Conservation (phyloP, 2,888 invertebrate genomes). For the Tribolium freemani region DNA sequence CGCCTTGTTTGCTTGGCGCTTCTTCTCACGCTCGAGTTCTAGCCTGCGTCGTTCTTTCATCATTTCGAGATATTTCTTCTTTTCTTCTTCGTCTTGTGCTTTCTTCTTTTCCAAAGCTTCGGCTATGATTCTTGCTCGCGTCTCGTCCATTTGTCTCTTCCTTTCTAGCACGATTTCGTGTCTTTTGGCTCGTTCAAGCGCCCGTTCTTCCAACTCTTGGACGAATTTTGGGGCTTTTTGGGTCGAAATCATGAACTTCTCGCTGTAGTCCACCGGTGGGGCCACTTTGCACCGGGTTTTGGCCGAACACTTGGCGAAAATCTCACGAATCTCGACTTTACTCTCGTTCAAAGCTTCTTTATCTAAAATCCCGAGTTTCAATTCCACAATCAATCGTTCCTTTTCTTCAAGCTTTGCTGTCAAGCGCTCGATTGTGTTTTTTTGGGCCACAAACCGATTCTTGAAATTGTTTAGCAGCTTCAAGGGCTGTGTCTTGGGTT, state of each 20-base stretch:
- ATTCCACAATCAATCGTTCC: conserved; percentile 79
- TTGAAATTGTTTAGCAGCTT: conserved; percentile 47
- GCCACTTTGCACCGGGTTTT: conserved; percentile 69
- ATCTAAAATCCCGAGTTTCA: conserved; percentile 78
- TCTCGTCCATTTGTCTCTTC: conserved; percentile 69
- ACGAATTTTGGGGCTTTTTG: conserved; percentile 78
- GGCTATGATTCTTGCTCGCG: conserved; percentile 73
- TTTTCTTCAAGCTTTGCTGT: conserved; percentile 80
- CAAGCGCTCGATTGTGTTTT: conserved; percentile 80
- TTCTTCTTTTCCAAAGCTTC: conserved; percentile 73
- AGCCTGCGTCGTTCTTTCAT: conserved; percentile 75
- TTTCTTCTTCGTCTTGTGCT: conserved; percentile 75
- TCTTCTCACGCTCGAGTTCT: conserved; percentile 71
- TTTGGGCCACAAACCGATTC: conserved; percentile 76
- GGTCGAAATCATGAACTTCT: conserved; percentile 67
- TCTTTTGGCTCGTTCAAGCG: conserved; percentile 73
- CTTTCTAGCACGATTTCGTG: conserved; percentile 68
- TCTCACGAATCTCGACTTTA: conserved; percentile 71
- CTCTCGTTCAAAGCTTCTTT: conserved; percentile 74
- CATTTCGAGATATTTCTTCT: conserved; percentile 73
- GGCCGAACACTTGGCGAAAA: conserved; percentile 64
- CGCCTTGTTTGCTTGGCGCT: conserved; percentile 71
- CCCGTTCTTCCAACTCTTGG: conserved; percentile 81
- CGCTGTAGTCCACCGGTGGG: conserved; percentile 66
- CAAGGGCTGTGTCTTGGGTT: not conserved